Percentiles rank a stretch among this genome's conserved stretches.
Conservation (phyloP, 2,797 vertebrate genomes). For the Tarsius wallacei region DNA sequence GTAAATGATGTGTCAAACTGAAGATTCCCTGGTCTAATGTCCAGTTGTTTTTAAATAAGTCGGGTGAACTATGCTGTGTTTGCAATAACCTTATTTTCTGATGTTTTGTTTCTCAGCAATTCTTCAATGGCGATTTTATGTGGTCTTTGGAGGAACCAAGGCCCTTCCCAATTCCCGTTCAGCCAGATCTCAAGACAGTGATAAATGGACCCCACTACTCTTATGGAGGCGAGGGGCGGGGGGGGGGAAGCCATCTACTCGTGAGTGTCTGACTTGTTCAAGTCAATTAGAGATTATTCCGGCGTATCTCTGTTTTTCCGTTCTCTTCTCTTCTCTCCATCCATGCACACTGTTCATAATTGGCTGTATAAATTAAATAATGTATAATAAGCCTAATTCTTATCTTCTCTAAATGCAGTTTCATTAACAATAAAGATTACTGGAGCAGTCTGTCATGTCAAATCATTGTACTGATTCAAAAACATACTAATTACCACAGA, state of each 20-base stretch:
- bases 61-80: background rate
- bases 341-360: slow-evolving; percentile 54
- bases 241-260: background rate
- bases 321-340: slow-evolving; percentile 55
- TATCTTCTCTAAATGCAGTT: slow-evolving; percentile 63
- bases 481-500: slow-evolving; percentile 35
- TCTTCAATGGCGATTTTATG: background rate
- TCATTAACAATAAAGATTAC: slow-evolving; percentile 64
- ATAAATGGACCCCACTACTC: background rate
- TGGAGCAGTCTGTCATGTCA: slow-evolving; percentile 48
- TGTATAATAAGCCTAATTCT: slow-evolving; percentile 57
- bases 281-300: slow-evolving; percentile 60
- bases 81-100: slow-evolving; percentile 14
- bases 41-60: slow-evolving; percentile 7
- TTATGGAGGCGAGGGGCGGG: background rate
- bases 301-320: slow-evolving; percentile 20
- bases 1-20: background rate
- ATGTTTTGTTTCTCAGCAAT: slow-evolving; percentile 14
- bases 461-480: slow-evolving; percentile 59
- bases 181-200: background rate
- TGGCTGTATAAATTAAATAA: slow-evolving; percentile 72
- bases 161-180: background rate
- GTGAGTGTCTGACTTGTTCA: background rate
- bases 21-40: background rate
- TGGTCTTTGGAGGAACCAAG: background rate